phyloP scores from a whole-genome alignment of 1,140 invertebrate species.

The Pachypeltis micranthus region DNA sequence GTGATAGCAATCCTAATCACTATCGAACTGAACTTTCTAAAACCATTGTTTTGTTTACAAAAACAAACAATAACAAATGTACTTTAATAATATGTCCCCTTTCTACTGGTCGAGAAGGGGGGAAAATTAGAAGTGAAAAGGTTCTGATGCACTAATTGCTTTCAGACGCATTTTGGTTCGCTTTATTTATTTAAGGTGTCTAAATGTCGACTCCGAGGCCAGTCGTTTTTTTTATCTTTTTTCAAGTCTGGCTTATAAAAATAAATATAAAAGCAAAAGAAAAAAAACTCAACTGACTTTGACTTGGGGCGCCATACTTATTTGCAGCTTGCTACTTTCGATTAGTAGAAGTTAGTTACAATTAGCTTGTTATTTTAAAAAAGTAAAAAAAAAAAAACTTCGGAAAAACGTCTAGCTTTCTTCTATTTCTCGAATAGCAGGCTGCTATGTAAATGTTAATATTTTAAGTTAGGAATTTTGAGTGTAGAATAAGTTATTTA shows the following conservation, averaged over 20 bases:
- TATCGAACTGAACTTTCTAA: background rate
- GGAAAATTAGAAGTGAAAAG: no score
- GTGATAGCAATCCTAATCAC: background rate
- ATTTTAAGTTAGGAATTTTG: conserved; percentile 11
- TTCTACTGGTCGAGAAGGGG: no score
- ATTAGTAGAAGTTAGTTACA: background rate
- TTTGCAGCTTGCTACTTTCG: background rate
- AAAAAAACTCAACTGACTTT: background rate
- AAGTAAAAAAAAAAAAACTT: background rate
- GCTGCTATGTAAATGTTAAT: conserved; percentile 13
- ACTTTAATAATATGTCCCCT: no score
- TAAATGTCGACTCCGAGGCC: no score
- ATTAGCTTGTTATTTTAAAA: background rate
- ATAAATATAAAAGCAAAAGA: no score
- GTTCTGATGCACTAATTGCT: no score
- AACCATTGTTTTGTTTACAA: no score
- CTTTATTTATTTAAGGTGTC: no score
- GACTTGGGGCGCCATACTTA: background rate
- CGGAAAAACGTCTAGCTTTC: background rate
- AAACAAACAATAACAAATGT: no score
- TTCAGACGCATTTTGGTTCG: no score
- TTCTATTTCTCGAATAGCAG: background rate
- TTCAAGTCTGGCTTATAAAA: no score
- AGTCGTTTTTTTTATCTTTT: no score
- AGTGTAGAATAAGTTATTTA: conserved; percentile 18